Conservation (phyloP, 1,140 invertebrate genomes). For the Bombus affinis region DNA sequence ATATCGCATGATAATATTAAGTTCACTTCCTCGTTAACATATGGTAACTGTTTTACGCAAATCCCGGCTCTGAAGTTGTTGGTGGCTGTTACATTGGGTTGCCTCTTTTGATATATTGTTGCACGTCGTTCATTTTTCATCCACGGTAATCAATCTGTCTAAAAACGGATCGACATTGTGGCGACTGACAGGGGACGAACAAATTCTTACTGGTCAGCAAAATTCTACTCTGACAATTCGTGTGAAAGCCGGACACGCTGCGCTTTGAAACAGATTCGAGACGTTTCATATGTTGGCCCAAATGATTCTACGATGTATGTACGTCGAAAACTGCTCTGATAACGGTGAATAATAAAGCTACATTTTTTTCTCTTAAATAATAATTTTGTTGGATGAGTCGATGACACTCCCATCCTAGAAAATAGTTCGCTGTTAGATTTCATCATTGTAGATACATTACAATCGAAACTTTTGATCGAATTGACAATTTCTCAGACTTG, state of each 20-base stretch:
- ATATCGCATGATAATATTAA: not conserved
- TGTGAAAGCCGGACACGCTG: not conserved
- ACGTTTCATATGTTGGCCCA: not conserved
- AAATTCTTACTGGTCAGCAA: conserved; percentile 41
- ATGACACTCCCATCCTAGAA: too few species aligned
- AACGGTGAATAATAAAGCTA: not conserved
- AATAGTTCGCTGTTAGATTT: too few species aligned
- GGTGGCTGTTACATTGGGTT: not conserved
- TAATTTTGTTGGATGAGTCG: too few species aligned
- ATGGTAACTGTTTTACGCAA: not conserved
- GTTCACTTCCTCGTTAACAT: not conserved
- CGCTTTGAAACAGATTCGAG: conserved; percentile 2
- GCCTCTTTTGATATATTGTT: conserved; percentile 24
- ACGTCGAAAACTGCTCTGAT: not conserved
- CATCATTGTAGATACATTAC: too few species aligned
- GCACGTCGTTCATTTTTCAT: conserved; percentile 19
- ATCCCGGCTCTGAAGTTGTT: not conserved
- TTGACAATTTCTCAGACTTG: too few species aligned
- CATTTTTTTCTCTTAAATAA: too few species aligned
- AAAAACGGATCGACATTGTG: conserved; percentile 31
- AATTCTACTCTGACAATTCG: conserved; percentile 15
- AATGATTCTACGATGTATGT: not conserved
- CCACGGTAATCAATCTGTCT: conserved; percentile 30
- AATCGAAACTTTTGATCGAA: too few species aligned
- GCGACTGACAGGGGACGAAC: conserved; percentile 30